phyloP scores from a whole-genome alignment of 1,140 invertebrate species.

The Aphidius gifuensis region DNA sequence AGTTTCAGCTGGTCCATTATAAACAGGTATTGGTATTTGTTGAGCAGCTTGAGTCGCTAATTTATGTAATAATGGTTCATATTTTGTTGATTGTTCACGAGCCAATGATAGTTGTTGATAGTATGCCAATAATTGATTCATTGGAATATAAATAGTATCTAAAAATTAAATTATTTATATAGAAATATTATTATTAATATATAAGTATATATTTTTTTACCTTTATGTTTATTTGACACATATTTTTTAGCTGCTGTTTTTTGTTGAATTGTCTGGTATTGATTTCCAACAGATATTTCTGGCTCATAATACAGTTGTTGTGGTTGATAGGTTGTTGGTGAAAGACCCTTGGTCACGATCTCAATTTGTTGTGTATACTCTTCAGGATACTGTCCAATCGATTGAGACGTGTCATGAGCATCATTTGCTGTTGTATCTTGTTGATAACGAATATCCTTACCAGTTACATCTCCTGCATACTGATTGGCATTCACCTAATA shows the following conservation, averaged over 20 bases:
- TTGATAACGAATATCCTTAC: conserved; percentile 29
- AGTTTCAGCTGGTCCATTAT: conserved; percentile 32
- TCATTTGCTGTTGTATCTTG: conserved; percentile 17
- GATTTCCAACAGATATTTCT: conserved; percentile 42
- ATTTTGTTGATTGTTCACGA: conserved; percentile 23
- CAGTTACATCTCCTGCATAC: not conserved
- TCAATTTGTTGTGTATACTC: conserved; percentile 12
- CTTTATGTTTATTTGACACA: conserved; percentile 31
- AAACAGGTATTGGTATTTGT: conserved; percentile 39
- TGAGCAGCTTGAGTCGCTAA: conserved; percentile 31
- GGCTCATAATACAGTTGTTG: conserved; percentile 36
- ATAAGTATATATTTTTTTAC: conserved; percentile 25
- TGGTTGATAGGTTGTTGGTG: conserved; percentile 28
- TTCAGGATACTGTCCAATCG: not conserved
- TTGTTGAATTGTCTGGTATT: conserved; percentile 42
- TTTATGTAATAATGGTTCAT: conserved; percentile 31
- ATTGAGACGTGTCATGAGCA: not conserved
- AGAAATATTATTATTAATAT: conserved; percentile 1
- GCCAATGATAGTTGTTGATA: conserved; percentile 34
- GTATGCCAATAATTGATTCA: conserved; percentile 39
- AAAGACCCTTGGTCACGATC: conserved; percentile 20
- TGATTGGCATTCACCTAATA: not conserved
- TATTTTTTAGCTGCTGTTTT: conserved; percentile 39
- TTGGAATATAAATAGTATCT: conserved; percentile 43
- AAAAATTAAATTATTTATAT: conserved; percentile 11